These are phyloP conservation scores for Drosophila paranaensis DNA, from an alignment of 2,888 invertebrate genomes.

Conservation along the genomic window DNA sequence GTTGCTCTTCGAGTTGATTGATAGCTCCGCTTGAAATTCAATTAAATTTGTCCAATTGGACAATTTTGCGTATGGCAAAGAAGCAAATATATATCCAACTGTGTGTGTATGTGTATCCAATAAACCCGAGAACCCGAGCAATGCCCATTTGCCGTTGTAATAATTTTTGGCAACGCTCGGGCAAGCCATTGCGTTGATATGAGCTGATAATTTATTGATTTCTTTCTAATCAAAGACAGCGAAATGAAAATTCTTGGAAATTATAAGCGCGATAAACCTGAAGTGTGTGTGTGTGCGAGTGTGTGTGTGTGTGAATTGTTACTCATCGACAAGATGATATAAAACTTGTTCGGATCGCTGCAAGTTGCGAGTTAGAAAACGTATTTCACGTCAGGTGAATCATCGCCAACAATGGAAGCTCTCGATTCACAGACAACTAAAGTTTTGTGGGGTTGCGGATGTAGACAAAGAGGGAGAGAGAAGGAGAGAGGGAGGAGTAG, in stretches of 20 bases:
- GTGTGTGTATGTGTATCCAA: not conserved
- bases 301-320: conserved; percentile 19
- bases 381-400: conserved; percentile 48
- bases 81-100: not conserved
- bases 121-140: conserved; percentile 29
- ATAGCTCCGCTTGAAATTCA: conserved; percentile 41
- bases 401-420: conserved; percentile 38
- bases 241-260: conserved; percentile 64
- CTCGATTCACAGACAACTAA: conserved; percentile 17
- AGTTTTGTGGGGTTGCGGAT: not conserved
- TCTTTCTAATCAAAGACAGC: conserved; percentile 61
- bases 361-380: conserved; percentile 41
- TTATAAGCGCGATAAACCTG: conserved; percentile 39
- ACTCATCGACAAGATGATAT: conserved; percentile 56
- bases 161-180: conserved; percentile 16
- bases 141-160: conserved; percentile 42
- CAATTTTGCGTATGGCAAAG: conserved; percentile 34
- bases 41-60: conserved; percentile 56
- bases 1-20: conserved; percentile 22
- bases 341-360: conserved; percentile 59
- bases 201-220: conserved; percentile 72
- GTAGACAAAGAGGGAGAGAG: not conserved
- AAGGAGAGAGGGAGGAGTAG: not conserved
- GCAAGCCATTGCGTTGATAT: conserved; percentile 57
- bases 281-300: conserved; percentile 4